Evolutionary conservation across 2,888 invertebrate genomes (phyloP).

Genomic region (Nematopogon swammerdamellus): DNA sequence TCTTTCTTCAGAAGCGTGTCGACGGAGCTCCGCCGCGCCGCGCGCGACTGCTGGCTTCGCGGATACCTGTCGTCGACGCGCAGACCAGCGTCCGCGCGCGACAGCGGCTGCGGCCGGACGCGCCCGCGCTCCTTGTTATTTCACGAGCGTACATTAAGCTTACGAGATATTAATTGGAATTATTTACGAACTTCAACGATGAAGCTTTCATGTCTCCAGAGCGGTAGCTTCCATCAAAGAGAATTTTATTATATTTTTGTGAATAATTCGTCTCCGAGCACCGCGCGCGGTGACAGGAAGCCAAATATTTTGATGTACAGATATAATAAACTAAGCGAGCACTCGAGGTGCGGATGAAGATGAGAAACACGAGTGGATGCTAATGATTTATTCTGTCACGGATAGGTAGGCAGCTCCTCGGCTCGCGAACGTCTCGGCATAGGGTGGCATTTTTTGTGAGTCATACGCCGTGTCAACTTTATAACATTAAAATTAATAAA

Average conservation of each 20-base stretch:
- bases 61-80: neutral
- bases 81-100: too few species aligned
- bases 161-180: neutral
- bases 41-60: too few species aligned
- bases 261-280: neutral
- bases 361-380: neutral
- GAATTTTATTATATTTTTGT: neutral
- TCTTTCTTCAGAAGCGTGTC: constrained; percentile 54
- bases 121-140: neutral
- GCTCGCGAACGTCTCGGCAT: too few species aligned
- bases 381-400: neutral
- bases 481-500: neutral
- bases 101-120: neutral
- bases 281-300: neutral
- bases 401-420: too few species aligned
- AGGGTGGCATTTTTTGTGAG: too few species aligned
- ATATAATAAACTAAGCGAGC: too few species aligned
- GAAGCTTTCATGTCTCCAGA: neutral
- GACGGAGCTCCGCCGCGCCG: neutral
- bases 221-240: neutral
- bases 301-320: neutral
- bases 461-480: too few species aligned
- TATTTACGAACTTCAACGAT: neutral
- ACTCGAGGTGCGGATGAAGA: too few species aligned
- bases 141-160: neutral